Base-by-base conservation (phyloP, 2,797 vertebrate species). In the Chelonia mydas region DNA sequence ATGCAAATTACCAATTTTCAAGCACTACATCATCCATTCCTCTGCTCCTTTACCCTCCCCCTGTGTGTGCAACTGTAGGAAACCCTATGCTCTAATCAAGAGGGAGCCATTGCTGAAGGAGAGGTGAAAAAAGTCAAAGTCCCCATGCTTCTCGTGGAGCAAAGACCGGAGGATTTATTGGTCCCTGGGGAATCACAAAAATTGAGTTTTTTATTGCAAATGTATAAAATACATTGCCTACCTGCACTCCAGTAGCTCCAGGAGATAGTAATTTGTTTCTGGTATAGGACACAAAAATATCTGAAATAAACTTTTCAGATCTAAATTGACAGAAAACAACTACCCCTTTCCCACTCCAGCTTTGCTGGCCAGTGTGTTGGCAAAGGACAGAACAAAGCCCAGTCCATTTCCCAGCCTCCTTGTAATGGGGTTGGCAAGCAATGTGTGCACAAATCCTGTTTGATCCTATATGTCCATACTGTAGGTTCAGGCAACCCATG, bases 321-420 rank as follows among this genome's bases (percentile, higher is more conserved):
- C 89, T 33, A 83, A 86, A 79, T 2, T 8, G 50, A 27, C 6
- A 74, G 15, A 7, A 87, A 81, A 68, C 78, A 11, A 28, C 54
- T 54, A 89, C n/a, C 28, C 54, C 17, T n/a, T 25, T 28, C 9
- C 65, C 83, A 84, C 59, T 76, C 57, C 74, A 19, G 45, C 2
- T 87, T 33, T 94, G 81, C 12, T 74, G 72, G 53, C 54, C 23
- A 37, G 13, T 54, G 2, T 0, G 0, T 21, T 59, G 7, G 0
- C 59, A 33, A 37, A 0, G 25, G 5, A 16, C 13, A 68, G 0
- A 0, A 12, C 5, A 33, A 65, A 13, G 11, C 41, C 7, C 23
- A 81, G 7, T 50, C 45, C 19, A 80, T 72, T 27, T 72, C 84
- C 19, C 59, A 61, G 15, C 15, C 31, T 61, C 59, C 31, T 61